Base-by-base conservation (phyloP, 2,888 invertebrate species). In the Tiphia femorata region DNA sequence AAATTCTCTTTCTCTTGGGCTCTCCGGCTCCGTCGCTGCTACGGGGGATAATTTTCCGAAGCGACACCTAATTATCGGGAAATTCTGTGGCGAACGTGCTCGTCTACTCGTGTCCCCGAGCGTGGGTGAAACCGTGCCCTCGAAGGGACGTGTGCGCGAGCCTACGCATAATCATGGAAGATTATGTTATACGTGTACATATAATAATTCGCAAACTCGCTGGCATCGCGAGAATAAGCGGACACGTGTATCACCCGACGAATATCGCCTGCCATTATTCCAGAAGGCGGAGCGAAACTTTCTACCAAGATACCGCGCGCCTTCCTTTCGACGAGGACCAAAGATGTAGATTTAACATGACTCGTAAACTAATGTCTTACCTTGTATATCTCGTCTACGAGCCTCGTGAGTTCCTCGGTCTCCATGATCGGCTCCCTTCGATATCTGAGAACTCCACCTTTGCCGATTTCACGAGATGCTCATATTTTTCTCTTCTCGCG, bases 361-460 rank as follows among this genome's bases (percentile, higher is more conserved):
- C n/a, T n/a, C n/a, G n/a, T n/a, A n/a, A n/a, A n/a, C n/a, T n/a
- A n/a, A n/a, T n/a, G n/a, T n/a, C n/a, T n/a, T n/a, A 94, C 94
- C 92, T 94, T 94, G 85, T 94, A 95, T 81, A 94, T 94, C 78
- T 93, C 93, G 86, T 95, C 94, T 78, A 94, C 94, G 77, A 94
- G 90, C 87, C 93, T 94, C 81, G 93, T 94, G 75, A 94, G 90
- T 86, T 94, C 94, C 84, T 95, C 94, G 77, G 94, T 93, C 87
- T 95, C 94, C 92, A 92, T 88, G 71, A 70, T 75, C 51, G 54
- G 51, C 65, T 67, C 64, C 62, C 62, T 65, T 57, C 59, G 62
- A 57, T 68, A 62, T 59, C 63, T 67, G 46, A 65, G 58, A 69
- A 70, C 67, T 69, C 69, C 54, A 50, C 60, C 67, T 63, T 42